Evolutionary conservation across 2,113 vertebrate species (phyloP), one percentile per base, ranked within the genome.

Genomic region (Takifugu bimaculatus): DNA sequence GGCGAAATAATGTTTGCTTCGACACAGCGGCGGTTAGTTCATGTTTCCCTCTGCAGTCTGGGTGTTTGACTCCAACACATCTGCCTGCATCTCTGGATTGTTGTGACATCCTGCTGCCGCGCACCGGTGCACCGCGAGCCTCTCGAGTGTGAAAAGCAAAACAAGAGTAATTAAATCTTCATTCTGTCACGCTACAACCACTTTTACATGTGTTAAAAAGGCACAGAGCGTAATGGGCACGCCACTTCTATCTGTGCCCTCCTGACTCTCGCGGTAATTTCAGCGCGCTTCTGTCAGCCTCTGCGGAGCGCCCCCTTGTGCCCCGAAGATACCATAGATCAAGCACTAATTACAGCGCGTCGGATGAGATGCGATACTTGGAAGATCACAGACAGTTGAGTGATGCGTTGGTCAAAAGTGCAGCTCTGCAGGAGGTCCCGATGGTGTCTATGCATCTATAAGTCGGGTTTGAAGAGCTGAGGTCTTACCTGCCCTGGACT

Each of bases 401-500:
- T 73, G 57, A 69, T 65, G 91, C 83, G 82, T 80, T 13, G 68
- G 82, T 88, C 90, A 84, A 85, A 91, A 92, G 92, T 83, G 84
- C 91, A 92, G 35, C 78, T 87, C 89, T 90, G 90, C 92, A 91
- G 91, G 88, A 88, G 88, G 85, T 20, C 20, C 20, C 20, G 20
- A 20, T 20, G 20, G 20, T 20, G 20, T 20, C 20, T 20, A 20
- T 20, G 20, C 35, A 10, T 39, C 35, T 11, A 39, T 10, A 39
- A 39, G 35, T 39, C 7, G 7, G 7, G 35, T 39, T 7, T 39
- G 3, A 35, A 39, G 2, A 39, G 6, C 6, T 28, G 32, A 57
- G 20, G 14, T 80, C 95, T 94, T 95, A 99, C 97, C 96, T 97
- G 88, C 96, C 97, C 6, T 95, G 93, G 59, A 99, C 95, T 78